Base-by-base conservation (phyloP, 2,797 vertebrate species). In the Characodon lateralis region DNA sequence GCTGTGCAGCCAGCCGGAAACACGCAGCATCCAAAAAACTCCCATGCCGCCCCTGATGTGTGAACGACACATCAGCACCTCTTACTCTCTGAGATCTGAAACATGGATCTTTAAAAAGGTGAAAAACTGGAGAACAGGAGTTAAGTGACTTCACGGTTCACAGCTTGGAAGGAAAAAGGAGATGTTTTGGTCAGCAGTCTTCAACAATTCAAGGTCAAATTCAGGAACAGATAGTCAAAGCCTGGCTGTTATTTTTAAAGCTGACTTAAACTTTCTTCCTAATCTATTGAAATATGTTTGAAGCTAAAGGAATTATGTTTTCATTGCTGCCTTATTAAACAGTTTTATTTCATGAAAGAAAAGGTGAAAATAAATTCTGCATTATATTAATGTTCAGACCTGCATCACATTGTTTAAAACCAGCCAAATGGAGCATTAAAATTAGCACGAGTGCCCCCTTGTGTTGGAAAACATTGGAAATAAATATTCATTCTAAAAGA, bases 61-160 rank as follows among this genome's bases (percentile, higher is more conserved):
- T 79, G 85, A 87, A 80, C 74, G 55, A 75, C 73, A 79, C 80
- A 89, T 87, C 83, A 80, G 69, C 87, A 83, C 78, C 80, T 24
- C 83, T 72, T 75, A 48, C 66, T 76, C 79, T 66, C 77, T 48
- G 82, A 85, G 87, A 87, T 0, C 56, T 39, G 31, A 65, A 82
- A 86, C 77, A 73, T 0, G 71, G 46, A 39, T 78, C 48, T 84
- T 35, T 76, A 51, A 74, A 71, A 79, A 78, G 73, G 63, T 66
- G 63, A 35, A 31, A 41, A 24, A 66, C 35, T 65, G 31, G 28
- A 41, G 41, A 20, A 65, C 35, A 68, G 14, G 35, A 43, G 39
- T 69, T n/a, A 16, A 46, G 24, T 43, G 39, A 69, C 39, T 26
- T n/a, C 12, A n/a, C n/a, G 63, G 41, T 41, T 46, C 39, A 69